A percentile compares a stretch with the other conserved stretches of the same genome.
These are phyloP conservation scores for Ceratosolen solmsi DNA, from an alignment of 1,140 invertebrate genomes.

Conservation along the genomic window DNA sequence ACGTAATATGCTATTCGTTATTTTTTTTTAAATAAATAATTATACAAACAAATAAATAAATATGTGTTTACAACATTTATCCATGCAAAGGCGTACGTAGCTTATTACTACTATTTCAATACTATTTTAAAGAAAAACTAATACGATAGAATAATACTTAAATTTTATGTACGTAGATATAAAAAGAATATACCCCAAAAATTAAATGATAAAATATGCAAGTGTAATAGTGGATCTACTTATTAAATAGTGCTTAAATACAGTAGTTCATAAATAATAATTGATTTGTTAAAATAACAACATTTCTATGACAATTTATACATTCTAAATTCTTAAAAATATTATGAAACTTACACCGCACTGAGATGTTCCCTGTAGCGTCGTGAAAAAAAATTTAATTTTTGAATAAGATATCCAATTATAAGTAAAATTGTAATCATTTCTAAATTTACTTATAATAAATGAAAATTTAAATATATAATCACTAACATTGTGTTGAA, in stretches of 20 bases:
- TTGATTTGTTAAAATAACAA: slow-evolving; percentile 27
- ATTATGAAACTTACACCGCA: slow-evolving; percentile 83
- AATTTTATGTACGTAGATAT: background rate
- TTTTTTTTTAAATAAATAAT: too few species aligned
- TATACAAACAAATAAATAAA: too few species aligned
- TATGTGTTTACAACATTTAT: background rate
- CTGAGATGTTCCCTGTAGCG: slow-evolving; percentile 89
- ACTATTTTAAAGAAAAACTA: background rate
- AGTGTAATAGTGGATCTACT: background rate
- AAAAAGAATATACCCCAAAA: background rate
- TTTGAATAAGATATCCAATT: background rate
- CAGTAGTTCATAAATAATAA: background rate
- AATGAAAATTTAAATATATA: background rate
- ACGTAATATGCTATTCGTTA: too few species aligned
- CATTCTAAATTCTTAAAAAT: slow-evolving; percentile 28
- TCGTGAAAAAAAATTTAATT: slow-evolving; percentile 64
- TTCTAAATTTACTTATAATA: background rate
- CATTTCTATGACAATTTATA: background rate
- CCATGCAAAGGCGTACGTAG: background rate
- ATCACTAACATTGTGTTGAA: slow-evolving; percentile 94
- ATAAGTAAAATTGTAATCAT: background rate
- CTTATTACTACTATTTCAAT: background rate
- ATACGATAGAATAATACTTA: background rate
- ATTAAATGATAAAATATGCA: background rate
- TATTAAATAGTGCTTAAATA: slow-evolving; percentile 15